Conservation (phyloP, 2,113 vertebrate genomes). For the Gymnorhina tibicen region DNA sequence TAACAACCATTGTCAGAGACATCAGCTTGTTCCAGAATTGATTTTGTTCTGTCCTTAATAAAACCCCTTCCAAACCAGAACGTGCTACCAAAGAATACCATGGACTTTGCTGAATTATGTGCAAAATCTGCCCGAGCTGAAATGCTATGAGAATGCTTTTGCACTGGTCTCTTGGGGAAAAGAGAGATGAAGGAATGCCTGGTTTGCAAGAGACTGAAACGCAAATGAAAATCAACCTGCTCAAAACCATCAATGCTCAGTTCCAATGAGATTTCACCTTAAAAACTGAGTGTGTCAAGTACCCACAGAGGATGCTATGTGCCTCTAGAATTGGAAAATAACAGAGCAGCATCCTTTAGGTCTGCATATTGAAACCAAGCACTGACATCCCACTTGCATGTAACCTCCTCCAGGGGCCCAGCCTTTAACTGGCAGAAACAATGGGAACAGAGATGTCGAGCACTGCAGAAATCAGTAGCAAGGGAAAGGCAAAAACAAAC, state of each 20-base stretch:
- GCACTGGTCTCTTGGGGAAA: background rate
- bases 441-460: background rate
- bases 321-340: background rate
- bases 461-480: background rate
- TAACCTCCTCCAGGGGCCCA: background rate
- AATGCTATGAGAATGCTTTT: background rate
- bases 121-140: background rate
- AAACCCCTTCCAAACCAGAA: background rate
- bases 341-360: background rate
- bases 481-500: background rate
- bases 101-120: fast-evolving
- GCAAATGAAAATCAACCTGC: background rate
- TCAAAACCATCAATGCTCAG: background rate
- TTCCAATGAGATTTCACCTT: background rate
- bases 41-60: background rate
- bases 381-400: background rate
- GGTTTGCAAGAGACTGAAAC: background rate
- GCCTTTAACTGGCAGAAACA: background rate
- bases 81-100: background rate
- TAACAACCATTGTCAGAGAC: background rate
- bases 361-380: background rate
- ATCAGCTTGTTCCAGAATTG: background rate
- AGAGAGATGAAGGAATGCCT: background rate
- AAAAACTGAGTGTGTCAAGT: background rate
- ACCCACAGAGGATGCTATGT: background rate